Evolutionary conservation across 2,113 vertebrate genomes (phyloP).

Genomic region (Tympanuchus pallidicinctus): DNA sequence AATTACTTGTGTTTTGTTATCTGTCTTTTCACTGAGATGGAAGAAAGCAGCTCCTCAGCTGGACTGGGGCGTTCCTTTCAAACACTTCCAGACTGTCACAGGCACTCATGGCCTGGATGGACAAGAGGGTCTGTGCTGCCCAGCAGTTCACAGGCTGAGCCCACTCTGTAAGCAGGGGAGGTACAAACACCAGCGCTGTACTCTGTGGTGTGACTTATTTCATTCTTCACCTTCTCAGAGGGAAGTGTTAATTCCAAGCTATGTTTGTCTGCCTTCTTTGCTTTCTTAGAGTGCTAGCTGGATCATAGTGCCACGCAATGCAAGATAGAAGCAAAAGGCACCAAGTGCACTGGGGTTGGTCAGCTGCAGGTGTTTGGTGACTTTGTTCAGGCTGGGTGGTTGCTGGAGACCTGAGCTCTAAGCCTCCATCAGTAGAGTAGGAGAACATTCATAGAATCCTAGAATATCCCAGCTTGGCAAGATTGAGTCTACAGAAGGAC

Average conservation of each 20-base stretch:
- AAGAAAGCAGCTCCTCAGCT: constrained; percentile 18
- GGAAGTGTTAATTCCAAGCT: neutral
- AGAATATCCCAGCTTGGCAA: neutral
- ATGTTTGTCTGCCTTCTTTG: neutral
- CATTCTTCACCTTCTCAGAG: neutral
- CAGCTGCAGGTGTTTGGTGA: constrained; percentile 24
- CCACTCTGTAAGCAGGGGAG: neutral
- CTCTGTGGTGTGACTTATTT: neutral
- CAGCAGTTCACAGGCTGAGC: neutral
- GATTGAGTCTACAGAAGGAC: neutral
- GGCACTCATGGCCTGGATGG: neutral
- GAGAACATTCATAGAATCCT: neutral
- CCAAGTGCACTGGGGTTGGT: constrained; percentile 44
- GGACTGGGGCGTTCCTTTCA: neutral
- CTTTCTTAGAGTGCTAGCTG: neutral
- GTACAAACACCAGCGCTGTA: neutral
- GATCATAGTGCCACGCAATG: neutral
- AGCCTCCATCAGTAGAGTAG: constrained; percentile 20
- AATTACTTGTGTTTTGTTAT: constrained; percentile 65
- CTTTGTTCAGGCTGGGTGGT: neutral
- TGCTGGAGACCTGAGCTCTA: neutral
- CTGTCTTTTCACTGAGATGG: constrained; percentile 11
- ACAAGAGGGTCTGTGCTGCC: neutral
- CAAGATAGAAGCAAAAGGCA: constrained; percentile 17
- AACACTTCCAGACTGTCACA: neutral